A percentile compares a stretch with the other conserved stretches of the same genome.
These are phyloP conservation scores for Caprella mutica DNA, from an alignment of 2,888 invertebrate genomes.

Conservation along the genomic window DNA sequence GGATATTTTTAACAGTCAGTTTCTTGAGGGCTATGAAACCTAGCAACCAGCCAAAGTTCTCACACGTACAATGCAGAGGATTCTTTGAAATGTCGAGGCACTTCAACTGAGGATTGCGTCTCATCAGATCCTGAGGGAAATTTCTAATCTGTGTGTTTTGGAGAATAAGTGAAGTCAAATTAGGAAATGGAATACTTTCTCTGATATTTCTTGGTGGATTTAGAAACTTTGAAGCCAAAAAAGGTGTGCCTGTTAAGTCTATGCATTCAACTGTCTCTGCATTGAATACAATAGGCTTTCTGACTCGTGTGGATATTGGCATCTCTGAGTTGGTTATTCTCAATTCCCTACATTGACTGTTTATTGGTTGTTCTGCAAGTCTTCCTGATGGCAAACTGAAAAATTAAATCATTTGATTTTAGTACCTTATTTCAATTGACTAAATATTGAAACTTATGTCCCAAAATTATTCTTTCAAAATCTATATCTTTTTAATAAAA, in stretches of 20 bases:
- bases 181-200: not conserved
- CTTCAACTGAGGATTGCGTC: not conserved
- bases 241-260: not conserved
- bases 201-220: not conserved
- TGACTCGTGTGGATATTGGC: not conserved
- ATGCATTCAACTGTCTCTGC: not conserved
- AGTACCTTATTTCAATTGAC: no score
- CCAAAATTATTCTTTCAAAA: no score
- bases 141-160: not conserved
- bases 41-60: not conserved
- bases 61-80: constrained; percentile 4
- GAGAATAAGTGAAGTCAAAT: not conserved
- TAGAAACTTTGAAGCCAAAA: not conserved
- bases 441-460: no score
- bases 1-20: not conserved
- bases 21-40: not conserved
- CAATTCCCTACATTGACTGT: not conserved
- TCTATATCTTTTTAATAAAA: no score
- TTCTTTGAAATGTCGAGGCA: not conserved
- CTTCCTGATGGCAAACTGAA: not conserved
- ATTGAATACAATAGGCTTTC: not conserved
- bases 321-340: not conserved
- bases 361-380: not conserved
- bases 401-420: no score
- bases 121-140: not conserved